Percentiles rank a stretch among this genome's conserved stretches.
Evolutionary conservation across 1,140 invertebrate genomes (phyloP).

Genomic region (Caenorhabditis brenneri): DNA sequence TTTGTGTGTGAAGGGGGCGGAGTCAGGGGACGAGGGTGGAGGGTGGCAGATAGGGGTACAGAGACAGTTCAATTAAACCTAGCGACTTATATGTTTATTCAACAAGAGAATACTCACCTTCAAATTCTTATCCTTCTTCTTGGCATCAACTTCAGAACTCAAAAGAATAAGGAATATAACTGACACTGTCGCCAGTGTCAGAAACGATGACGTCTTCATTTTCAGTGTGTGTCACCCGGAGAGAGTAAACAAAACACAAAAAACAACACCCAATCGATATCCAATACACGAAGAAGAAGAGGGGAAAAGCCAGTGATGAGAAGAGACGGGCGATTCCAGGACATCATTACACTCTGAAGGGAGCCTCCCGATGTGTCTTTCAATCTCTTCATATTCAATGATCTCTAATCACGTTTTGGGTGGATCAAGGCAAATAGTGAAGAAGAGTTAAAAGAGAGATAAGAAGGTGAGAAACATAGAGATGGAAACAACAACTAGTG

Average conservation of each 20-base stretch:
- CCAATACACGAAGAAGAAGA: conserved; percentile 33
- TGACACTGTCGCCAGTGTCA: conserved; percentile 32
- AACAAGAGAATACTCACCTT: not conserved
- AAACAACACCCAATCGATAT: not conserved
- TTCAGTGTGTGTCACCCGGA: not conserved
- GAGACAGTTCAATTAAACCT: too few relatives aligned
- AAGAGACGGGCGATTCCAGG: conserved; percentile 26
- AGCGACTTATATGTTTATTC: not conserved
- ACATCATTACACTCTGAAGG: conserved; percentile 43
- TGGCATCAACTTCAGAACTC: not conserved
- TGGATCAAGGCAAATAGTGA: conserved; percentile 42
- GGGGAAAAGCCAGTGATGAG: conserved; percentile 12
- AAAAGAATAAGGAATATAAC: not conserved
- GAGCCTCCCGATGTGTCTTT: conserved; percentile 13
- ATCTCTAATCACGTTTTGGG: not conserved
- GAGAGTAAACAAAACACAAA: not conserved
- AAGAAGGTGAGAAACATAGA: not conserved
- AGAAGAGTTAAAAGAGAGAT: not conserved
- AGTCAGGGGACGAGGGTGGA: not conserved
- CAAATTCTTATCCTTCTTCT: conserved; percentile 27
- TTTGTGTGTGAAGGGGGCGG: too few relatives aligned
- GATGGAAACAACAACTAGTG: not conserved
- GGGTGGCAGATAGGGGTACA: too few relatives aligned
- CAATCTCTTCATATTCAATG: not conserved
- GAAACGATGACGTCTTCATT: conserved; percentile 33